Conservation (phyloP, 2,113 vertebrate species). For the Lepus americanus region DNA sequence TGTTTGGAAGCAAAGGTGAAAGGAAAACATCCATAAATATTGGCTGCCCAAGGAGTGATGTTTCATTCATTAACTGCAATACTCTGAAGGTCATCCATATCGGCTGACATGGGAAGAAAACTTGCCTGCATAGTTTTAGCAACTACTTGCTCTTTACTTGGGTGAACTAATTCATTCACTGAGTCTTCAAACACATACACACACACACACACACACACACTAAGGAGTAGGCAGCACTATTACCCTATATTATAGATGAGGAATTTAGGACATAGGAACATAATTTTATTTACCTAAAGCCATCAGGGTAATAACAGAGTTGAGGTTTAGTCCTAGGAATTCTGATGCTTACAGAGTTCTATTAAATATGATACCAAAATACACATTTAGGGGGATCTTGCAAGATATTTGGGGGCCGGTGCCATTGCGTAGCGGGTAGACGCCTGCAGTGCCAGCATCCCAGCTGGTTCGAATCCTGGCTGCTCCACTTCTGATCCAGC, state of each 20-base stretch:
- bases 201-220: too few relatives aligned
- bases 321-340: not conserved
- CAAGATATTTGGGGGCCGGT: too few relatives aligned
- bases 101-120: not conserved
- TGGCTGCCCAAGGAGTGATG: too few relatives aligned
- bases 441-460: too few relatives aligned
- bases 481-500: too few relatives aligned
- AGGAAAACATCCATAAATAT: not conserved
- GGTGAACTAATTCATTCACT: not conserved
- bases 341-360: not conserved
- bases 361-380: not conserved
- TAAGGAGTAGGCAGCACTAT: not conserved
- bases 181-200: not conserved
- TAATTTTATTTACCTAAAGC: not conserved
- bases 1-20: not conserved
- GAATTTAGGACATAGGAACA: not conserved
- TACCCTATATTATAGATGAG: not conserved
- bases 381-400: rapidly evolving
- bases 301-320: not conserved
- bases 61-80: not conserved
- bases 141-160: not conserved
- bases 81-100: not conserved
- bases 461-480: too few relatives aligned
- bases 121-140: rapidly evolving
- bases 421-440: too few relatives aligned